These are phyloP conservation scores for Fratercula arctica DNA, from an alignment of 2,797 vertebrate species.

Conservation along the genomic window DNA sequence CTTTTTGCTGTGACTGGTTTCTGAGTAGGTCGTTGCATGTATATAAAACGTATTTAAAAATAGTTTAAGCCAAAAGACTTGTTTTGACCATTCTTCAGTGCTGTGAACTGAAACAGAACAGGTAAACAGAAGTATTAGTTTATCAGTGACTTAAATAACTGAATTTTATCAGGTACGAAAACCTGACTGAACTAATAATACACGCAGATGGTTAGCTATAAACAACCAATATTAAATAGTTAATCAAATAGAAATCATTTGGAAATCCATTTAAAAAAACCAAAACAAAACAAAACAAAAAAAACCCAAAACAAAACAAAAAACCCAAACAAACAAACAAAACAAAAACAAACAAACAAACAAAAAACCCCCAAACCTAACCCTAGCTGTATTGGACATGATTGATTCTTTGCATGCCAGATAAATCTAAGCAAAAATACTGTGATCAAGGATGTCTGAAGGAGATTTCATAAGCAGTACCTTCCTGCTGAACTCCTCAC, in stretches of 20 bases:
- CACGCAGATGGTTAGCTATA: background rate
- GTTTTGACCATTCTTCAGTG: background rate
- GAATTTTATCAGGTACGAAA: background rate
- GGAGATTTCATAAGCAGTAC: background rate
- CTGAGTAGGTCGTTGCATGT: background rate
- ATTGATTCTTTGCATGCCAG: background rate
- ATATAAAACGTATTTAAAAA: rapidly evolving
- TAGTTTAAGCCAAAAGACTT: background rate
- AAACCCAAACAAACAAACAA: background rate
- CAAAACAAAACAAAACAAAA: too few relatives aligned
- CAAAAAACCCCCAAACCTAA: background rate
- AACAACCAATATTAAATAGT: background rate
- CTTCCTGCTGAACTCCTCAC: background rate
- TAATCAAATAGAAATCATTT: background rate
- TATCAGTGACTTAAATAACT: background rate
- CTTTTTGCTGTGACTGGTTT: background rate
- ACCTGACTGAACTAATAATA: background rate
- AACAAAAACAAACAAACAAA: too few relatives aligned
- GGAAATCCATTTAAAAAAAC: background rate
- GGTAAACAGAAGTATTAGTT: background rate
- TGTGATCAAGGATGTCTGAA: background rate
- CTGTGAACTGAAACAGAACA: background rate
- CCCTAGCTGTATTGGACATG: background rate
- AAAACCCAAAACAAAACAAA: too few relatives aligned
- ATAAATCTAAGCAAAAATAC: background rate